These are phyloP conservation scores for Nephrocerus scutellatus DNA, from an alignment of 2,888 invertebrate species.

Conservation along the genomic window DNA sequence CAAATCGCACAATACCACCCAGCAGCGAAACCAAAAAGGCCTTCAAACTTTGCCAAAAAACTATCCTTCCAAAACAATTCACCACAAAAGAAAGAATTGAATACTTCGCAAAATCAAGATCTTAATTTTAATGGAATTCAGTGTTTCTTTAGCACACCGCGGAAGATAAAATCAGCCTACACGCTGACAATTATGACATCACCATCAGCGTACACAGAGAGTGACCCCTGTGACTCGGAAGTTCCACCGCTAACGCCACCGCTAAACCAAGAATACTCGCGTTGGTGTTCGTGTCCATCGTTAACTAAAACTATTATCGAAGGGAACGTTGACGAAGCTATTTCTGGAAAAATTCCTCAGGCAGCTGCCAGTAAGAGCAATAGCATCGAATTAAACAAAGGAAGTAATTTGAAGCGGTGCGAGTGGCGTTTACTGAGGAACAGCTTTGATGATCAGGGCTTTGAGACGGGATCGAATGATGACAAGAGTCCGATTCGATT, in stretches of 20 bases:
- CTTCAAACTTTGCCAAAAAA: conserved; percentile 11
- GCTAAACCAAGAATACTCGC: no score
- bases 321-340: no score
- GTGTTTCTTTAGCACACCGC: conserved; percentile 34
- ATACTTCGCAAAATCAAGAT: no score
- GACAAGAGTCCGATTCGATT: conserved; percentile 15
- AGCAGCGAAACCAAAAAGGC: conserved; percentile 9
- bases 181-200: conserved; percentile 36
- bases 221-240: conserved; percentile 31
- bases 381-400: no score
- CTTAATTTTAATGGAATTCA: no score
- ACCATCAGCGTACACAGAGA: conserved; percentile 34
- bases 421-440: no score
- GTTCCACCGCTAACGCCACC: conserved; percentile 23
- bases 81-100: no score
- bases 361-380: no score
- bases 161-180: conserved; percentile 37
- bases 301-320: no score
- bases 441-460: conserved; percentile 16
- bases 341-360: no score
- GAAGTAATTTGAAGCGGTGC: no score
- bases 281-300: no score
- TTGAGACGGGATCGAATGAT: conserved; percentile 18
- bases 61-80: not conserved
- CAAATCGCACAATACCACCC: conserved; percentile 1